Evolutionary conservation across 2,888 invertebrate genomes (phyloP).

Genomic region (Euzetes globulus): DNA sequence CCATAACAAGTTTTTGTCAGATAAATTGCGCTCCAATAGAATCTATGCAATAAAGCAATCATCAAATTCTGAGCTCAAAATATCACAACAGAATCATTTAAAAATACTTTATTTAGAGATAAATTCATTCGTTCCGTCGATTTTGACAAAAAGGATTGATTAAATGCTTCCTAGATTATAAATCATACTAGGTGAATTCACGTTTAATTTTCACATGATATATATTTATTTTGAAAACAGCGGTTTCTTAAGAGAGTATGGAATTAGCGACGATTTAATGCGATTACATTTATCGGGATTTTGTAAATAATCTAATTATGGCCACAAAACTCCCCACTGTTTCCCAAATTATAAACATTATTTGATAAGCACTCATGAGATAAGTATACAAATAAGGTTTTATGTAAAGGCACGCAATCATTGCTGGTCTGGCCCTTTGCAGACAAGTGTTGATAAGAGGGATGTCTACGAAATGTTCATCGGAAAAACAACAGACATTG

Average conservation of each 20-base stretch:
- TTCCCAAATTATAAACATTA: constrained; percentile 13
- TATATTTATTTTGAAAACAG: not conserved
- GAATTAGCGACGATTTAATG: not conserved
- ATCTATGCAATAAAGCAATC: not conserved
- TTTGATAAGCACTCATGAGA: constrained; percentile 15
- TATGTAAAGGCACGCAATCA: constrained; percentile 18
- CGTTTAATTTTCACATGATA: too few relatives aligned
- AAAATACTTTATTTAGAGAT: not conserved
- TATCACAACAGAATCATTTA: not conserved
- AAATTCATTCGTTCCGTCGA: too few relatives aligned
- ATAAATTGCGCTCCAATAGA: not conserved
- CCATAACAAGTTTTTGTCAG: not conserved
- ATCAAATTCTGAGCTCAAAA: not conserved
- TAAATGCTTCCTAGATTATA: too few relatives aligned
- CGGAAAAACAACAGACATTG: constrained; percentile 14
- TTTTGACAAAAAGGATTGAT: too few relatives aligned
- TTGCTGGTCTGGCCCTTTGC: not conserved
- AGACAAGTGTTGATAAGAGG: constrained; percentile 23
- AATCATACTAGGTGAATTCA: too few relatives aligned
- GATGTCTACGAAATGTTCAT: constrained; percentile 6
- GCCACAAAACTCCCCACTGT: not conserved
- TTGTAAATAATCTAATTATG: constrained; percentile 24
- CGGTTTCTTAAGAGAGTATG: not conserved
- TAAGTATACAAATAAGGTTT: constrained; percentile 5
- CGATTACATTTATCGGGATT: constrained; percentile 7